These are phyloP conservation scores for Perizoma affinitatum DNA, from an alignment of 2,888 invertebrate genomes.

Conservation along the genomic window DNA sequence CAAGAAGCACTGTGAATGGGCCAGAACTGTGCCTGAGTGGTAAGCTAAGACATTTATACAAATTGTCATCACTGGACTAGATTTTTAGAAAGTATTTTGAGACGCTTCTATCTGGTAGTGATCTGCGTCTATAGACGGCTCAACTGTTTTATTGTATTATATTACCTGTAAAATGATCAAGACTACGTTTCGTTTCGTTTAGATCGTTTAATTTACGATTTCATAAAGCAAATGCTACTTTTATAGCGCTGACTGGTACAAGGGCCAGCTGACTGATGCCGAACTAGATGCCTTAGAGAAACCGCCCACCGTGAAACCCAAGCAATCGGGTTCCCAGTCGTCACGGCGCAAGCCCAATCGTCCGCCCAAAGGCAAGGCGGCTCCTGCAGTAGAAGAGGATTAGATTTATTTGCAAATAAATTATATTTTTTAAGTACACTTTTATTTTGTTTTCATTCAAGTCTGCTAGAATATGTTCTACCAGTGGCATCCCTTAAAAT, in stretches of 20 bases:
- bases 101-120: too few species aligned
- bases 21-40: conserved; percentile 95
- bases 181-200: too few species aligned
- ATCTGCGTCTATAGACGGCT: too few species aligned
- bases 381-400: conserved; percentile 51
- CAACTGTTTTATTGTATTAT: too few species aligned
- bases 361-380: conserved; percentile 65
- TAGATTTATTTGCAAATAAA: conserved; percentile 56
- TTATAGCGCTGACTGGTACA: conserved; percentile 95
- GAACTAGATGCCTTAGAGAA: conserved; percentile 91
- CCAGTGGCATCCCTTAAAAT: too few species aligned
- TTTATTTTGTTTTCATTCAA: conserved; percentile 24
- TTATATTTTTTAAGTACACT: conserved; percentile 44
- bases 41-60: too few species aligned
- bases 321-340: conserved; percentile 71
- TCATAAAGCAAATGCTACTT: not conserved
- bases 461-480: too few species aligned
- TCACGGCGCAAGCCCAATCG: conserved; percentile 78
- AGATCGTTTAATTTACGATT: too few species aligned
- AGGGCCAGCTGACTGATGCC: conserved; percentile 91
- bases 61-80: too few species aligned
- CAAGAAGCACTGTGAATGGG: conserved; percentile 92
- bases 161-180: too few species aligned
- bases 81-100: too few species aligned
- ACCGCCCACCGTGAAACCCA: conserved; percentile 88